Evolutionary conservation across 2,797 vertebrate genomes (phyloP).

Genomic region (Malacoctenus gilli): DNA sequence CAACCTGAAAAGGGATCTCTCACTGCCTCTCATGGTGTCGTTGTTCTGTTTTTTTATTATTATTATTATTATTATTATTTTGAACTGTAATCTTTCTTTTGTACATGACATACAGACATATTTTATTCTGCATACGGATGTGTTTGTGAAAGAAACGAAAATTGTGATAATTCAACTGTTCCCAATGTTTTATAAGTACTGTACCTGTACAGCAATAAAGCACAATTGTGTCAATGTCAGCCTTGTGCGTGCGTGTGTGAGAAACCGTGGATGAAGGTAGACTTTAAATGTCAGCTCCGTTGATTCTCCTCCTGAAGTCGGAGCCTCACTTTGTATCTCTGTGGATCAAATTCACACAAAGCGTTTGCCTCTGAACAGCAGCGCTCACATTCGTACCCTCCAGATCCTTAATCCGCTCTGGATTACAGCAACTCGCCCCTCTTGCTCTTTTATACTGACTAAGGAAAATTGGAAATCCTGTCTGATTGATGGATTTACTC

Average conservation of each 20-base stretch:
- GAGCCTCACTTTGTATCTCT: no score
- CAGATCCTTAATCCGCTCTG: slow-evolving; percentile 30
- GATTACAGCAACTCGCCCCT: slow-evolving; percentile 42
- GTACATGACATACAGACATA: slow-evolving; percentile 73
- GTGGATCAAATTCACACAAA: neutral
- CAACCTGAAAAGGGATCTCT: slow-evolving; percentile 47
- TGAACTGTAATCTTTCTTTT: slow-evolving; percentile 66
- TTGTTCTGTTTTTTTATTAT: no score
- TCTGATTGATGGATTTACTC: slow-evolving; percentile 66
- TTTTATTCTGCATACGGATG: slow-evolving; percentile 76
- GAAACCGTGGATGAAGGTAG: neutral
- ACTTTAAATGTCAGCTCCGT: neutral
- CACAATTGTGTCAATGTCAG: slow-evolving; percentile 76
- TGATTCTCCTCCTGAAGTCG: no score
- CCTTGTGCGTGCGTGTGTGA: slow-evolving; percentile 6
- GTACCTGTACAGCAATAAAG: slow-evolving; percentile 88
- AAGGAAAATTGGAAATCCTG: slow-evolving; percentile 65
- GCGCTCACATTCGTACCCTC: slow-evolving; percentile 17
- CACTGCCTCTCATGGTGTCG: slow-evolving; percentile 78
- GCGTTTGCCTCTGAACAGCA: slow-evolving; percentile 12
- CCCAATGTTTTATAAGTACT: slow-evolving; percentile 84
- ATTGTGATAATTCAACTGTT: slow-evolving; percentile 79
- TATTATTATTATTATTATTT: slow-evolving; percentile 46
- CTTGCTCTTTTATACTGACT: slow-evolving; percentile 50
- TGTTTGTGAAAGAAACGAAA: slow-evolving; percentile 78